Evolutionary conservation across 2,888 invertebrate species (phyloP).

Genomic region (Drosophila prolongata): DNA sequence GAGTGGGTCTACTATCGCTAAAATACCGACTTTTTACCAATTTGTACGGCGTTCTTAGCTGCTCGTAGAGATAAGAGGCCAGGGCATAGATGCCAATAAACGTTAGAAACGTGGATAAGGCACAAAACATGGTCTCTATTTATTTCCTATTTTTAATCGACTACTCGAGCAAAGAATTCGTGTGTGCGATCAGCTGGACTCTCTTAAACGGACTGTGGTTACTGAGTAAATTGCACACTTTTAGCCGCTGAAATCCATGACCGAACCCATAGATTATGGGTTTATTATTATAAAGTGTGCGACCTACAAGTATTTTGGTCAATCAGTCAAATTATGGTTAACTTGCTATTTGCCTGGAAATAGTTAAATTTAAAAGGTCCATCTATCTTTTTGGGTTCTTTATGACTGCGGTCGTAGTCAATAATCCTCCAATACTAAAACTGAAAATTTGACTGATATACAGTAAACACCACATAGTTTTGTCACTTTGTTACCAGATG

Average conservation of each 20-base stretch:
- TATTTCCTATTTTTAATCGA: constrained; percentile 1
- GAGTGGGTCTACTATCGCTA: constrained; percentile 86
- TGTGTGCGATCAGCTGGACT: constrained; percentile 21
- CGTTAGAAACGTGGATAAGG: constrained; percentile 80
- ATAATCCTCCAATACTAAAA: too few species aligned
- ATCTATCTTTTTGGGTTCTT: neutral
- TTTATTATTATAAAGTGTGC: constrained; percentile 5
- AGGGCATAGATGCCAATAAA: constrained; percentile 86
- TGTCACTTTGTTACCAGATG: too few species aligned
- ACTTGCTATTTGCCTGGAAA: constrained; percentile 2
- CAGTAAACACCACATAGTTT: too few species aligned
- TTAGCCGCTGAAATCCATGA: constrained; percentile 28
- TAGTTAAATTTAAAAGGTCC: constrained; percentile 25
- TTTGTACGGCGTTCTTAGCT: constrained; percentile 87
- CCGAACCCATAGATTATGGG: constrained; percentile 12
- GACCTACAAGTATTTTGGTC: constrained; percentile 2
- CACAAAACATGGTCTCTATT: constrained; percentile 33
- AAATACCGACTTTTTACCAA: constrained; percentile 77
- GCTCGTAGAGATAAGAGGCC: constrained; percentile 86
- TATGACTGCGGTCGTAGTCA: too few species aligned
- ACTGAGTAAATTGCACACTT: constrained; percentile 7
- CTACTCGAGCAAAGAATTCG: constrained; percentile 2
- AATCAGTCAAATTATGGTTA: constrained; percentile 6
- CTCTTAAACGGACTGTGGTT: constrained; percentile 40
- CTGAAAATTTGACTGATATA: too few species aligned